These are phyloP conservation scores for Aix galericulata DNA, from an alignment of 2,113 vertebrate genomes.

Conservation along the genomic window DNA sequence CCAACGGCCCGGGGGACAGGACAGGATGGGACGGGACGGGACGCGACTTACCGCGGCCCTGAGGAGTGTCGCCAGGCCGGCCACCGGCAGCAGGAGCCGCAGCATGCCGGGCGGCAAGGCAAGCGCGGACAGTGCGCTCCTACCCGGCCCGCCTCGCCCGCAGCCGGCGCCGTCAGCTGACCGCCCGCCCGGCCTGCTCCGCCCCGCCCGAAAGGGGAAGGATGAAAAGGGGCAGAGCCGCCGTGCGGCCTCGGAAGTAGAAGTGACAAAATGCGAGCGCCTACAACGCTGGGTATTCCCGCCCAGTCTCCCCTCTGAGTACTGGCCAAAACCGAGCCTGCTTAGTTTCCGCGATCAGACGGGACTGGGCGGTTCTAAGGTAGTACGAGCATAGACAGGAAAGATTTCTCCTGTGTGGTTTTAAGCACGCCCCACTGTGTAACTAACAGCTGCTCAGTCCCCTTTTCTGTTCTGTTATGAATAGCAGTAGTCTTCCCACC, in stretches of 20 bases:
- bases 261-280: neutral
- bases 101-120: neutral
- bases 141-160: neutral
- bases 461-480: too few species aligned
- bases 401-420: neutral
- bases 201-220: neutral
- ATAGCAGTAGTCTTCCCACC: too few species aligned
- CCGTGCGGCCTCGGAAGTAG: neutral
- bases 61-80: neutral
- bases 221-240: too few species aligned
- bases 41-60: neutral
- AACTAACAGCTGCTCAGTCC: neutral
- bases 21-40: neutral
- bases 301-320: neutral
- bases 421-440: neutral
- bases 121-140: neutral
- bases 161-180: neutral
- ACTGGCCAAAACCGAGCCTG: neutral
- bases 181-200: neutral
- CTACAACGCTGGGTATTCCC: neutral
- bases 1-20: neutral
- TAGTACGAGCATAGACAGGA: neutral
- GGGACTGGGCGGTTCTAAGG: neutral
- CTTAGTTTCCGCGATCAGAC: neutral
- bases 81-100: neutral